A percentile compares a stretch with the other conserved stretches of the same genome.
phyloP scores from a whole-genome alignment of 2,113 vertebrate genomes.

The Taurulus bubalis region DNA sequence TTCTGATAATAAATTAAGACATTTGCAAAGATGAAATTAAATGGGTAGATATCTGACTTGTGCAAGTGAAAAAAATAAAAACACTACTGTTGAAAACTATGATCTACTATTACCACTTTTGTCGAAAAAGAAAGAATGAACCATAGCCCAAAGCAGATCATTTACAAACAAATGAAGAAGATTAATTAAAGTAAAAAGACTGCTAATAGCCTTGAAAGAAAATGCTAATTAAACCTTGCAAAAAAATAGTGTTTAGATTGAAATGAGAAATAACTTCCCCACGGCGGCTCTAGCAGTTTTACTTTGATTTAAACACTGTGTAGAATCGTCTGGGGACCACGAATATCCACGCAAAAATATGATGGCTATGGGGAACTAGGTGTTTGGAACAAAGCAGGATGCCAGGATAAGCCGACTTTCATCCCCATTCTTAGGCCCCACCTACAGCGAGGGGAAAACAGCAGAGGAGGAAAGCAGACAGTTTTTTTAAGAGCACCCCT shows the following conservation, averaged over 20 bases:
- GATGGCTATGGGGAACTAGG: not conserved
- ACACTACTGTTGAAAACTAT: not conserved
- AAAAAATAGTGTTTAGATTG: not conserved
- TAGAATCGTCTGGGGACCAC: not conserved
- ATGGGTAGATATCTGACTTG: not conserved
- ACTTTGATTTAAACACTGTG: not conserved
- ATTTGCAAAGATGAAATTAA: not conserved
- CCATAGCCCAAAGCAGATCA: not conserved
- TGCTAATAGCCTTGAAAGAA: not conserved
- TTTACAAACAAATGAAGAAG: not conserved
- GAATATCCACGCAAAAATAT: not conserved
- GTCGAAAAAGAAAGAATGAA: not conserved
- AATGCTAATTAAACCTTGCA: not conserved
- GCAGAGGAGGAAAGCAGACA: slow-evolving; percentile 7
- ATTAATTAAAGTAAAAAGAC: not conserved
- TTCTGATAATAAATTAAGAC: not conserved
- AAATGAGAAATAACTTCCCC: not conserved
- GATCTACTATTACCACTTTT: not conserved
- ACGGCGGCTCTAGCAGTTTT: not conserved
- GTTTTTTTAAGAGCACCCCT: not conserved
- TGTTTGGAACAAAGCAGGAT: not conserved
- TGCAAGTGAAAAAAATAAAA: not conserved
- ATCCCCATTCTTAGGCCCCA: not conserved
- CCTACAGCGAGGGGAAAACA: not conserved
- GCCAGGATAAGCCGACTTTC: not conserved